Conservation (phyloP, 2,888 invertebrate species). For the Phortica magna region DNA sequence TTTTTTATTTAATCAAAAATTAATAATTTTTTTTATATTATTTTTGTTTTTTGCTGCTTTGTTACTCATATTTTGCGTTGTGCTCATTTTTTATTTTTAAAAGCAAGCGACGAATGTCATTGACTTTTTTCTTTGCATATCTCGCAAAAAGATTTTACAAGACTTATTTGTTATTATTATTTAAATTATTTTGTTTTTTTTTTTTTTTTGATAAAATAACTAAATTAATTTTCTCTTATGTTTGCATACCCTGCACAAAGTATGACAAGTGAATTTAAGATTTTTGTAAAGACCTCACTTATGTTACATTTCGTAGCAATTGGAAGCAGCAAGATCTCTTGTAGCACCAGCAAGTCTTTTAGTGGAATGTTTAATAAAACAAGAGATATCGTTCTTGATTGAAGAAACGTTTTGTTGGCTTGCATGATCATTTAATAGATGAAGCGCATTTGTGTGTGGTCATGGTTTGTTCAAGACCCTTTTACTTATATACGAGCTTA, state of each 20-base stretch:
- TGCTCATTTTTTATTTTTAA: slow-evolving; percentile 50
- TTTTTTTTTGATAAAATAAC: slow-evolving; percentile 8
- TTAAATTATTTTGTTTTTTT: slow-evolving; percentile 18
- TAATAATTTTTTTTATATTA: neutral
- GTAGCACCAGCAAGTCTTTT: no score
- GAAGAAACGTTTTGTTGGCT: no score
- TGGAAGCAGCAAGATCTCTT: no score
- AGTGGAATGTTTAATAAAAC: no score
- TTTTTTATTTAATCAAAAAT: neutral
- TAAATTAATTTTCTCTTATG: slow-evolving; percentile 24
- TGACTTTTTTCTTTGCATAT: slow-evolving; percentile 47
- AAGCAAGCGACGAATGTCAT: slow-evolving; percentile 46
- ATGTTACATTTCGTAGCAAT: no score
- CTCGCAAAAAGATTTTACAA: neutral
- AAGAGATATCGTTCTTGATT: no score
- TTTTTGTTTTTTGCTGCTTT: neutral
- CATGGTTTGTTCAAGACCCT: no score
- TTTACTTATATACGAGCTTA: no score
- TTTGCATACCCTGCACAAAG: slow-evolving; percentile 40
- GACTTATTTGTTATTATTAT: slow-evolving; percentile 1
- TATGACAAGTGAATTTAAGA: no score
- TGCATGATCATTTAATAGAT: no score
- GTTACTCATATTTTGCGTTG: slow-evolving; percentile 1
- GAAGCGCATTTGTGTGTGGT: no score
- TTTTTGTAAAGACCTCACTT: no score